phyloP scores from a whole-genome alignment of 2,888 invertebrate genomes.

The Troilus luridus region DNA sequence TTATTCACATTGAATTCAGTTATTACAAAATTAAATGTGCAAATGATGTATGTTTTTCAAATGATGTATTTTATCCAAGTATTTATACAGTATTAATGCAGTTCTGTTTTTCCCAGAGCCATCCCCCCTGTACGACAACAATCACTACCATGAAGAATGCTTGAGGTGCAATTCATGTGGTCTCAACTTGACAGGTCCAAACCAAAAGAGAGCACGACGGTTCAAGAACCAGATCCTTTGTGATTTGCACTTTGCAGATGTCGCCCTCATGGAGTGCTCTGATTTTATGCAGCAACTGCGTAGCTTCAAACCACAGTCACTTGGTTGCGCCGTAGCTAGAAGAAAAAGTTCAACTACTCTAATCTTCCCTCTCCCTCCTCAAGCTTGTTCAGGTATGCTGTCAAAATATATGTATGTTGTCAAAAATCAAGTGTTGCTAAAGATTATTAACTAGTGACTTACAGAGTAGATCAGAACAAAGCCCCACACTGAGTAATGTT shows the following conservation, averaged over 20 bases:
- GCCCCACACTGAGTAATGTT: no score
- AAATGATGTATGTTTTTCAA: not conserved
- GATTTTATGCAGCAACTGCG: constrained; percentile 97
- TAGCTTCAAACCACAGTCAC: constrained; percentile 94
- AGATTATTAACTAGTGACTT: not conserved
- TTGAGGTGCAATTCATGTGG: constrained; percentile 96
- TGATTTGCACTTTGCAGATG: constrained; percentile 96
- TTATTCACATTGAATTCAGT: not conserved
- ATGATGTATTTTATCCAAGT: not conserved
- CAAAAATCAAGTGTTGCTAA: not conserved
- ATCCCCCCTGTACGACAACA: constrained; percentile 93
- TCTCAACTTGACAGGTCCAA: constrained; percentile 91
- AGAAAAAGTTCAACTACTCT: constrained; percentile 94
- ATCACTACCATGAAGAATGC: constrained; percentile 98
- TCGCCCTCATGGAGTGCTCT: constrained; percentile 96
- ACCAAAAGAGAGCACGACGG: constrained; percentile 76
- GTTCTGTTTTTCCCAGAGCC: constrained; percentile 78
- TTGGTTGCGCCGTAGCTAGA: constrained; percentile 94
- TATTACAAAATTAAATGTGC: not conserved
- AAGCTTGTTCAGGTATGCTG: constrained; percentile 90
- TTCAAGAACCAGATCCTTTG: constrained; percentile 94
- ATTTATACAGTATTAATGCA: constrained; percentile 20
- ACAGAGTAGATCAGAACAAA: not conserved
- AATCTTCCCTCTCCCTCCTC: constrained; percentile 93
- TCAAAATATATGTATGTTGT: not conserved